Percentiles rank a stretch among this genome's conserved stretches.
Evolutionary conservation across 1,140 invertebrate genomes (phyloP).

Genomic region (Papilio xuthus): DNA sequence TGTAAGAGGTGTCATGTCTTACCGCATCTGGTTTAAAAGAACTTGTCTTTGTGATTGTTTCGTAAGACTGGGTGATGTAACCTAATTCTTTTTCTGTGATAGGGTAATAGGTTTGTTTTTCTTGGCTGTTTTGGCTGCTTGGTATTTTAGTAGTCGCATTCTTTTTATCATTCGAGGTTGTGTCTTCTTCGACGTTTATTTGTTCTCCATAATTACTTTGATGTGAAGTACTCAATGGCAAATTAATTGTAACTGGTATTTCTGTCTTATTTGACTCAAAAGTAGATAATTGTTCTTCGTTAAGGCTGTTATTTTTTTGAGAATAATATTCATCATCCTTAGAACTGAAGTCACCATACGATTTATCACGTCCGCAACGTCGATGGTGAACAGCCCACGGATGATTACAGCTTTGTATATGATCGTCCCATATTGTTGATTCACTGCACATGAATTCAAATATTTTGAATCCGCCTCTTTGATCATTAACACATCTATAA

Average conservation of each 20-base stretch:
- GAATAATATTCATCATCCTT: neutral
- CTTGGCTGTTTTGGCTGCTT: conserved; percentile 19
- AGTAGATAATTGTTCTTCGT: neutral
- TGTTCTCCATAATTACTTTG: conserved; percentile 51
- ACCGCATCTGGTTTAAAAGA: neutral
- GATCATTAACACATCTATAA: conserved; percentile 88
- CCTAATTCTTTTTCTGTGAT: conserved; percentile 21
- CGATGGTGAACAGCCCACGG: conserved; percentile 81
- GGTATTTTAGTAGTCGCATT: neutral
- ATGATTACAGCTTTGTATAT: conserved; percentile 86
- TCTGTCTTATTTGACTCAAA: conserved; percentile 6
- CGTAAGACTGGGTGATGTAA: conserved; percentile 24
- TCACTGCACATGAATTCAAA: conserved; percentile 87
- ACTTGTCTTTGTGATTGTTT: conserved; percentile 28
- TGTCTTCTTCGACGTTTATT: conserved; percentile 39
- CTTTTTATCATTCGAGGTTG: neutral
- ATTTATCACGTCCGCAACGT: conserved; percentile 55
- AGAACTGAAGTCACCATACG: conserved; percentile 22
- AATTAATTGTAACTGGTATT: neutral
- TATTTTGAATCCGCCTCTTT: conserved; percentile 82
- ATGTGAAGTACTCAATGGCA: neutral
- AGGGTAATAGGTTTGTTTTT: conserved; percentile 28
- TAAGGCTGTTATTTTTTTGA: neutral
- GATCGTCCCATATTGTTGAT: conserved; percentile 88
- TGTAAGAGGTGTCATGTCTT: conserved; percentile 32